Conservation (phyloP, 2,888 invertebrate species). For the Zelleria hepariella region DNA sequence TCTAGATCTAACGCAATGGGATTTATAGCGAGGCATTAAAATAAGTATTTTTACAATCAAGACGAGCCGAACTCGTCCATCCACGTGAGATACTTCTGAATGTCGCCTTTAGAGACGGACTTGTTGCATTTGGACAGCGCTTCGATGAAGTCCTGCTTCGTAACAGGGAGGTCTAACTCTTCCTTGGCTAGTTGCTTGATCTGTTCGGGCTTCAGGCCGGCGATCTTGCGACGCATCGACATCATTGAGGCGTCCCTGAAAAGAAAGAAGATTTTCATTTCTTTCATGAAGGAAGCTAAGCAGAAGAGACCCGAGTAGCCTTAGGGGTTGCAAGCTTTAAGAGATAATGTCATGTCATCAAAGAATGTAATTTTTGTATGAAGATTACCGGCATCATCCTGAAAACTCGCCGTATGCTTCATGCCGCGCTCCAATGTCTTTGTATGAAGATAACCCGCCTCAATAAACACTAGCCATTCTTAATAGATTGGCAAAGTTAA, state of each 20-base stretch:
- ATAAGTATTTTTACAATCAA: constrained; percentile 72
- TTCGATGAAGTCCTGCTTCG: constrained; percentile 91
- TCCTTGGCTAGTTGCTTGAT: constrained; percentile 95
- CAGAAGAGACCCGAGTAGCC: no score
- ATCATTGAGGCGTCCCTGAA: constrained; percentile 98
- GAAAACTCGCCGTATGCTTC: no score
- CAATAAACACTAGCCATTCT: no score
- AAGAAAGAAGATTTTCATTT: constrained; percentile 11
- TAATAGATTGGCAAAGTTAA: no score
- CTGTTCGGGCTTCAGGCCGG: constrained; percentile 93
- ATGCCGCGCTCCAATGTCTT: no score
- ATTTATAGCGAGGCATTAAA: no score
- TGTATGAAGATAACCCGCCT: no score
- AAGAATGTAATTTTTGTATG: no score
- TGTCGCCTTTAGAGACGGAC: constrained; percentile 93
- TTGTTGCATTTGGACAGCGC: constrained; percentile 97
- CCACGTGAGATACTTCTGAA: constrained; percentile 97
- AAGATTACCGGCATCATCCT: no score
- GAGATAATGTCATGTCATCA: no score
- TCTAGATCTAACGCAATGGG: no score
- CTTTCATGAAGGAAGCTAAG: no score
- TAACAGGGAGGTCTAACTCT: constrained; percentile 94
- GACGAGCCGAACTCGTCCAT: constrained; percentile 97
- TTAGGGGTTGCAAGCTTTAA: not conserved
- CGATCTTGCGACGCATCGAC: constrained; percentile 96